phyloP scores from a whole-genome alignment of 2,113 vertebrate genomes.

The Eulacestoma nigropectus region DNA sequence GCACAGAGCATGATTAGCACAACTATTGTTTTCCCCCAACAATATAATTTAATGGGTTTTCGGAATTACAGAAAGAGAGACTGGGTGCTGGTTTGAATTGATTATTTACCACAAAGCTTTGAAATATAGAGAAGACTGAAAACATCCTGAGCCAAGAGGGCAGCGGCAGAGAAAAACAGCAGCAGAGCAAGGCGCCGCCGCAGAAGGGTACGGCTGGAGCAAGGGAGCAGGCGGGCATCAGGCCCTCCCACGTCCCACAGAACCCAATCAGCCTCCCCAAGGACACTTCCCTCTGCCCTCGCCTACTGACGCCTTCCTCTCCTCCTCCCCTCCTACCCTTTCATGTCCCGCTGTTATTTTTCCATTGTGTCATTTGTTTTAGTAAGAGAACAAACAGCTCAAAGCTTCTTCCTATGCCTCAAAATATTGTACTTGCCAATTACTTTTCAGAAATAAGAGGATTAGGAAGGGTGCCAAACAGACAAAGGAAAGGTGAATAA shows the following conservation, averaged over 20 bases:
- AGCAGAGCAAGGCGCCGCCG: not conserved
- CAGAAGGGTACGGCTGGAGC: not conserved
- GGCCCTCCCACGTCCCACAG: not conserved
- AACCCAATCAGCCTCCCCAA: not conserved
- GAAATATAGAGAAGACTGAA: conserved; percentile 69
- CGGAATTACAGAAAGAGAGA: conserved; percentile 83
- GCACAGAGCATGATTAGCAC: conserved; percentile 88
- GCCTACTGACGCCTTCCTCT: not conserved
- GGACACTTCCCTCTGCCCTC: not conserved
- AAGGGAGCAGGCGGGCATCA: not conserved
- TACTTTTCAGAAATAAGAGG: conserved; percentile 29
- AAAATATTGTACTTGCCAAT: not conserved
- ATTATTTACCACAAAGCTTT: conserved; percentile 81
- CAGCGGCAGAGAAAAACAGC: not conserved
- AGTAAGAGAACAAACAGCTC: conserved; percentile 16
- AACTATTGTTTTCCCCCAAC: conserved; percentile 85
- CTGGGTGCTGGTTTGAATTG: conserved; percentile 76
- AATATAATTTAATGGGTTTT: conserved; percentile 91
- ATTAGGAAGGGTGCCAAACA: conserved; percentile 12
- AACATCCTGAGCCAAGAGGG: conserved; percentile 65
- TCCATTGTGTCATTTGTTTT: conserved; percentile 32
- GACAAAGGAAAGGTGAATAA: not conserved
- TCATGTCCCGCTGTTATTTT: not conserved
- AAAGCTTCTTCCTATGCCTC: not conserved
- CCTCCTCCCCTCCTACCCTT: not conserved